Percentiles rank a stretch among this genome's conserved stretches.
These are phyloP conservation scores for Hydrocynus forskahlii DNA, from an alignment of 2,797 vertebrate species.

Conservation along the genomic window DNA sequence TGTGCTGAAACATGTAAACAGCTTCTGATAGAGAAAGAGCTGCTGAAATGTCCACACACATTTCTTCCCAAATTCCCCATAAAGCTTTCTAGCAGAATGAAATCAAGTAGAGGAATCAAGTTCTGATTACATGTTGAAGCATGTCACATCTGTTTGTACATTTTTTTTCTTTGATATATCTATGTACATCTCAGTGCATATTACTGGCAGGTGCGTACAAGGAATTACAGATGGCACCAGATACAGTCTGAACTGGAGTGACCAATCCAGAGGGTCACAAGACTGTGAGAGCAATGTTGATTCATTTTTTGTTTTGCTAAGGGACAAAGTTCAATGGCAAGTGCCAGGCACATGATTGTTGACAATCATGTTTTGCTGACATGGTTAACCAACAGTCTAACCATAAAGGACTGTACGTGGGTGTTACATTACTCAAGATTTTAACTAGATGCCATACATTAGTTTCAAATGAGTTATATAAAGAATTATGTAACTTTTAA, in stretches of 20 bases:
- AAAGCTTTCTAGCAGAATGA: constrained; percentile 7
- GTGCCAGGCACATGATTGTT: constrained; percentile 42
- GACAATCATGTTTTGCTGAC: not conserved
- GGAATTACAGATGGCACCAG: constrained; percentile 40
- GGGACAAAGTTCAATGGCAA: constrained; percentile 45
- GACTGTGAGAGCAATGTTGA: not conserved
- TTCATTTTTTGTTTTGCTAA: constrained; percentile 19
- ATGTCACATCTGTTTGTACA: constrained; percentile 23
- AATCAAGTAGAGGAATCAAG: not conserved
- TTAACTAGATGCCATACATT: not conserved
- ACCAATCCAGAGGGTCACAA: constrained; percentile 28
- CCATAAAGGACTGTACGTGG: not conserved
- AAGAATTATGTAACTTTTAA: not conserved
- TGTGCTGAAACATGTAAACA: not conserved
- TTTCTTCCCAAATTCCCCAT: not conserved
- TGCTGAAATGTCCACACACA: not conserved
- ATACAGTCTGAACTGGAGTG: constrained; percentile 50
- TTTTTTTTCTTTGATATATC: constrained; percentile 26
- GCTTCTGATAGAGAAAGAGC: not conserved
- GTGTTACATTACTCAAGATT: not conserved
- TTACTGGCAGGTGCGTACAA: constrained; percentile 26
- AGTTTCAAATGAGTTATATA: not conserved
- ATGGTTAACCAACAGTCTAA: not conserved
- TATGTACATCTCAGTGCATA: constrained; percentile 4
- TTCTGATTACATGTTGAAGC: constrained; percentile 31